Evolutionary conservation across 53 echinoderm and acorn worm species (phyloP), one percentile per base, ranked within the genome.

Genomic region (Paracentrotus lividus): DNA sequence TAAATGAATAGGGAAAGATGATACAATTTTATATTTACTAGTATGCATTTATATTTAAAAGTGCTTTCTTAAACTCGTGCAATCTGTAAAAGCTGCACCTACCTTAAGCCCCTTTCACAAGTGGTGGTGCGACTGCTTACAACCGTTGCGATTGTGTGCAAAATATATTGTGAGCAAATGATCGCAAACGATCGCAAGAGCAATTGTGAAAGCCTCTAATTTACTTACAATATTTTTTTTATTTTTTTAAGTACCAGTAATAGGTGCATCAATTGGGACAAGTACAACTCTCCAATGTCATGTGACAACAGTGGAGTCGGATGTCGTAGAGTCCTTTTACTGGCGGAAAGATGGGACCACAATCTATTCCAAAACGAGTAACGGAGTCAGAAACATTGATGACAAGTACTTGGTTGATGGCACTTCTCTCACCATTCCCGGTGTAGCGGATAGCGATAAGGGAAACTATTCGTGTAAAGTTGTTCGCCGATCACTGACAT

Each of bases 381-480:
- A 2, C 8, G 60, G 60, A 27, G 58, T 18, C 5, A 3, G 27
- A 5, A 60, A 24, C 7, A 26, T 0, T 26, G 8, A 0, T 12
- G 60, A 27, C 5, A 60, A 60, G 60, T 60, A 60, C 60, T 26
- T 4, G 60, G 60, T 60, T 27, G 26, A 24, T 26, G 6, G 0
- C 26, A 60, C 60, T n/a, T 60, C 60, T 60, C 60, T 60, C 14
- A 27, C 27, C 26, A 60, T 60, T n/a, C 60, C 60, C 4, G 60
- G 27, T 60, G 60, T 26, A 24, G 26, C 9, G 26, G 60, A 60
- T 6, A 60, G 4, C 6, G 60, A 60, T 2, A 27, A n/a, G 4
- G 60, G 60, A 60, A 60, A 60, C 60, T 60, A 26, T 60, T 60
- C 60, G n/a, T 60, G 60, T 60, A 60, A 60, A 60, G 60, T 60